phyloP scores from a whole-genome alignment of 1,140 invertebrate species.

The Drosophila takahashii region DNA sequence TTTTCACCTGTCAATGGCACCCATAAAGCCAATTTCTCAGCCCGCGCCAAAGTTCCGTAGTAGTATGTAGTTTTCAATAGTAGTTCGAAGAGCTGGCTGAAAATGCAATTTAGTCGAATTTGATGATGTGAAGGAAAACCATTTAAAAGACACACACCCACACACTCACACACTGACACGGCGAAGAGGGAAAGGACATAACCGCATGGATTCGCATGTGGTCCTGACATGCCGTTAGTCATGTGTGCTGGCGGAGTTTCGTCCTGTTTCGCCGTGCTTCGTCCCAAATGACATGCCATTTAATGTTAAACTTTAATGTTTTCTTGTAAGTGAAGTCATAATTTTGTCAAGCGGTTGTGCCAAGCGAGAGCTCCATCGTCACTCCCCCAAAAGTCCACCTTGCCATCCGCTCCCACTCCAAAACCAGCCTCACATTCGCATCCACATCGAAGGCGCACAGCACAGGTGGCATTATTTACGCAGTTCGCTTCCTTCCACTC shows the following conservation, averaged over 20 bases:
- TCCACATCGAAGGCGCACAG: slow-evolving; percentile 29
- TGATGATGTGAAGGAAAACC: slow-evolving; percentile 59
- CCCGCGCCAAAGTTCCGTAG: background rate
- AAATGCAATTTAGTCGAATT: slow-evolving; percentile 73
- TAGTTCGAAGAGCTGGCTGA: slow-evolving; percentile 36
- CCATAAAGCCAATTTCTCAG: slow-evolving; percentile 16
- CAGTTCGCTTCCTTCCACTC: slow-evolving; percentile 20
- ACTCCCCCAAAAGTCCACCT: background rate
- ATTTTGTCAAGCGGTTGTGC: slow-evolving; percentile 66
- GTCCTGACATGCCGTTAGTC: slow-evolving; percentile 49
- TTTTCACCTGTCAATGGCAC: slow-evolving; percentile 21
- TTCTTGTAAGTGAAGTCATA: slow-evolving; percentile 82
- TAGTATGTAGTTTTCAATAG: slow-evolving; percentile 52
- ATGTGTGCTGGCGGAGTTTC: slow-evolving; percentile 45
- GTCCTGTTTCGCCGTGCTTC: slow-evolving; percentile 55
- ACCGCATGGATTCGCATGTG: slow-evolving; percentile 45
- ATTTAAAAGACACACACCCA: slow-evolving; percentile 33
- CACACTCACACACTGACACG: background rate
- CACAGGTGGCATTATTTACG: slow-evolving; percentile 69
- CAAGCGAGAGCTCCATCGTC: slow-evolving; percentile 1
- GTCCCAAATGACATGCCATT: slow-evolving; percentile 80
- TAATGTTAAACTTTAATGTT: slow-evolving; percentile 83
- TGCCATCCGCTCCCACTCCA: slow-evolving; percentile 4
- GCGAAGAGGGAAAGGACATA: slow-evolving; percentile 17
- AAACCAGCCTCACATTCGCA: slow-evolving; percentile 9